Evolutionary conservation across 2,888 invertebrate species (phyloP), one percentile per base, ranked within the genome.

Genomic region (Dasypolia templi): DNA sequence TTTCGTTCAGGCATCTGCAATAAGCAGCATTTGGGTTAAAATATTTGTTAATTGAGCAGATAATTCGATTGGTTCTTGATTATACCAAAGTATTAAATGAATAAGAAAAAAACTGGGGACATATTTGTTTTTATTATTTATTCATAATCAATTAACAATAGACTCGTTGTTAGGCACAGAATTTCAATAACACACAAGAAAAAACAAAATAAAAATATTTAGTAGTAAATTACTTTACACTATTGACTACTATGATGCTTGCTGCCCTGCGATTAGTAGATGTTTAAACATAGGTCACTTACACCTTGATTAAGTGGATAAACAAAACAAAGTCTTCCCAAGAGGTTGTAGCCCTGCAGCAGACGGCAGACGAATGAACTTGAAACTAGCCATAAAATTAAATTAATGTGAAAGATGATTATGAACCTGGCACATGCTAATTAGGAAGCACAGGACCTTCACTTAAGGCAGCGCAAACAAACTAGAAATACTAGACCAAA

Each of bases 401-500:
- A 80, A 59, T 82, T 59, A 73, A 82, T 62, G 61, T 73, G 73
- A 22, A 68, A 70, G 46, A 55, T 65, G 80, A 72, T 32, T 65
- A 55, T 73, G 67, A 49, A 82, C 35, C 12, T 55, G 46, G 58
- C 62, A 82, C 44, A 42, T 55, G 49, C 51, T 73, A 82, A 82
- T 77, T 79, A 81, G 46, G 29, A 49, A 77, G 32, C 71, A 53
- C 51, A 53, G 17, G 51, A 61, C 39, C 39, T 53, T 78, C 22
- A 56, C 68, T 22, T 42, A 42, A 29, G 14, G 26, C 17, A 44
- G 59, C 51, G 53, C 7, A 22, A 44, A 58, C 9, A 29, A 78
- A 61, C 32, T 22, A 61, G 59, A 26, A 32, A 61, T 14, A 11
- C 32, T 61, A 70, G 35, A 71, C 51, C 46, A 22, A 7, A 22